These are phyloP conservation scores for Micronycteris hirsuta DNA, from an alignment of 2,113 vertebrate species.

Conservation along the genomic window DNA sequence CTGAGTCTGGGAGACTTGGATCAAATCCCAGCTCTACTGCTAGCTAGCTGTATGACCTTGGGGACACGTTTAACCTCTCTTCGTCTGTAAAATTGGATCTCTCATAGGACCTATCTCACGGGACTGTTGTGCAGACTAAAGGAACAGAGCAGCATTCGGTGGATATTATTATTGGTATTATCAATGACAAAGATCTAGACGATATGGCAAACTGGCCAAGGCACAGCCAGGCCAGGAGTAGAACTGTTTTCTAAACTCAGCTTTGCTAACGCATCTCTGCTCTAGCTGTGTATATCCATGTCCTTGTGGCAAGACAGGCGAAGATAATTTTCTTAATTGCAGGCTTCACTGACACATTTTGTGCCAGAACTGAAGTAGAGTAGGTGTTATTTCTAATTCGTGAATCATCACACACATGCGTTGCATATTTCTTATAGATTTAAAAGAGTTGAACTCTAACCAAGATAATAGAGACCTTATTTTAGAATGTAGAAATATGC, in stretches of 20 bases:
- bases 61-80: neutral
- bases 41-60: neutral
- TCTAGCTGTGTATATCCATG: slow-evolving; percentile 37
- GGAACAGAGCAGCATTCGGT: neutral
- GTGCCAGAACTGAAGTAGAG: slow-evolving; percentile 57
- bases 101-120: neutral
- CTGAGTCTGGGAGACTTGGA: neutral
- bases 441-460: slow-evolving; percentile 54
- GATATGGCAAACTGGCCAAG: neutral
- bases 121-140: neutral
- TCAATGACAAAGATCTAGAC: neutral
- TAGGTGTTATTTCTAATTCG: slow-evolving; percentile 67
- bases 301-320: slow-evolving; percentile 49
- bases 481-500: slow-evolving; percentile 60
- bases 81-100: neutral
- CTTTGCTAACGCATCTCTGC: slow-evolving; percentile 19
- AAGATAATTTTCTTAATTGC: slow-evolving; percentile 68
- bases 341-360: slow-evolving; percentile 68
- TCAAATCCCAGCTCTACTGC: neutral
- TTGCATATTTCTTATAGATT: slow-evolving; percentile 62
- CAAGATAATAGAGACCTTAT: slow-evolving; percentile 53
- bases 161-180: neutral
- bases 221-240: neutral
- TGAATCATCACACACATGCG: slow-evolving; percentile 66
- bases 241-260: slow-evolving; percentile 7